Evolutionary conservation across 2,113 vertebrate species (phyloP), one percentile per base, ranked within the genome.

Genomic region (Actenoides hombroni): DNA sequence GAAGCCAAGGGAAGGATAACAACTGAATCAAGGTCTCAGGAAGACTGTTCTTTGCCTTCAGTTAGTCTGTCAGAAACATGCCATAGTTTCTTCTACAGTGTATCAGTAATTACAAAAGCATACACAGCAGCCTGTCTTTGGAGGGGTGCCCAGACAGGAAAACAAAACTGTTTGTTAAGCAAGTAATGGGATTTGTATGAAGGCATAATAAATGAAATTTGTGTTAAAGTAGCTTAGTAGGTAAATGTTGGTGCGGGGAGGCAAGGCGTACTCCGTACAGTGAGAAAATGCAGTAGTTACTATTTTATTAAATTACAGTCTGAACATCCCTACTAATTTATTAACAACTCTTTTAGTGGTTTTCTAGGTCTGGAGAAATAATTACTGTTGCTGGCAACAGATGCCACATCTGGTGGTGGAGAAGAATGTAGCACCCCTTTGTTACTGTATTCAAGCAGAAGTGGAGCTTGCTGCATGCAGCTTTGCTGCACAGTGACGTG

Each of bases 91-190:
- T 91, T 88, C 84, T 21, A 33, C 29, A 16, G 23, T 11, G 15
- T 77, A 93, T 74, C 56, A 11, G 69, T 94, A 85, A 85, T 95
- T 95, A 77, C 49, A 82, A 86, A 75, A 79, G 68, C 71, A 75
- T 64, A 75, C 83, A 67, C 54, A 61, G 79, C 77, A 80, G 48
- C 68, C 77, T 61, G 56, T 86, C 37, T 88, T 95, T 96, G 94
- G 95, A 94, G 85, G 15, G 13, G 24, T 91, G 93, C 96, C 92
- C 88, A 77, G 95, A 64, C 88, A 59, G 92, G 76, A 76, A 95
- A 90, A 78, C 84, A 83, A 59, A 61, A 78, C 86, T 96, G 87
- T 96, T 91, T 95, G 92, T 90, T 91, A 84, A 90, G 82, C 86
- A 82, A 86, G 83, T 90, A 68, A 83, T 49, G 90, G 79, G 83